Evolutionary conservation across 2,888 invertebrate species (phyloP).

Genomic region (Pantelozetes paolii): DNA sequence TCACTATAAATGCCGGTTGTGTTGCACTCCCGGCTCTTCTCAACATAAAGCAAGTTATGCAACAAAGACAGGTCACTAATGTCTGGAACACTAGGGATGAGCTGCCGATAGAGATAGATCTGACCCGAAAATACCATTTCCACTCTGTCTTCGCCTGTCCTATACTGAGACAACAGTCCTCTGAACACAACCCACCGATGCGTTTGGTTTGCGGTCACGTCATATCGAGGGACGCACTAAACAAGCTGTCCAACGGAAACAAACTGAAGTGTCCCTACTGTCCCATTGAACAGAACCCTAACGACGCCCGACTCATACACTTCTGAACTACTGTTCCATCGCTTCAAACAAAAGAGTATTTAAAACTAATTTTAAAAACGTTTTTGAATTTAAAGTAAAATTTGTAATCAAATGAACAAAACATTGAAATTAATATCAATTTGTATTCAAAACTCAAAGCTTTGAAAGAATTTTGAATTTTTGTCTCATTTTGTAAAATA

Average conservation of each 20-base stretch:
- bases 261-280: conserved; percentile 99
- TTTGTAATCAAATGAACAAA: too few species aligned
- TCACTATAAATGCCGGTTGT: conserved; percentile 85
- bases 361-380: too few species aligned
- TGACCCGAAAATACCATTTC: conserved; percentile 82
- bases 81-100: conserved; percentile 92
- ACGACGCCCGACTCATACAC: conserved; percentile 84
- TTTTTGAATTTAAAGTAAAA: too few species aligned
- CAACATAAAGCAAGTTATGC: conserved; percentile 88
- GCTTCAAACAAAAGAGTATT: too few species aligned
- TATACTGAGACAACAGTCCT: conserved; percentile 91
- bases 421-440: too few species aligned
- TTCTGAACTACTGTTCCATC: conserved; percentile 62
- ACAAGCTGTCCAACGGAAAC: conserved; percentile 84
- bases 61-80: conserved; percentile 78
- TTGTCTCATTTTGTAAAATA: too few species aligned
- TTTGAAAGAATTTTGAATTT: too few species aligned
- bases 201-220: conserved; percentile 95
- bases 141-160: conserved; percentile 99
- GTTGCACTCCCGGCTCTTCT: conserved; percentile 88
- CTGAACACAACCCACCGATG: conserved; percentile 95
- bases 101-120: conserved; percentile 92
- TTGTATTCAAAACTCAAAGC: too few species aligned
- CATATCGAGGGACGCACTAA: conserved; percentile 92
- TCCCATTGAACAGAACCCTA: conserved; percentile 89